Base-by-base conservation (phyloP, 2,888 invertebrate genomes). In the Megastigmus dorsalis region DNA sequence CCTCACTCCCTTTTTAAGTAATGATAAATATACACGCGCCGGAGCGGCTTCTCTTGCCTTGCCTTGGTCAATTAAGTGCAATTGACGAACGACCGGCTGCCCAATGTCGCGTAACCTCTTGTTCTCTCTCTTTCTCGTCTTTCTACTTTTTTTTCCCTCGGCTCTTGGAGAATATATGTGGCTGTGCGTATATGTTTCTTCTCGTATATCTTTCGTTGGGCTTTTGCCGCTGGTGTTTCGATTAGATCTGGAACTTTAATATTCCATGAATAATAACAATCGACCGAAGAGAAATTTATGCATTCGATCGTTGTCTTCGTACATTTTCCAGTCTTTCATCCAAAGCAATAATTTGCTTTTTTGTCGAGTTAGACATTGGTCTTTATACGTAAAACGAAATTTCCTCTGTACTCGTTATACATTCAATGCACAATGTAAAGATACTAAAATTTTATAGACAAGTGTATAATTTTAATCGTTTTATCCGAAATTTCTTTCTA, bases 41-140 rank as follows among this genome's bases (percentile, higher is more conserved):
- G 41, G 20, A 60, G 66, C 60, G 70, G 66, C 60, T 50, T 43
- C 30, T 52, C 59, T 63, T 52, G 63, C 36, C 48, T 60, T 72
- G 79, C 80, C 79, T 80, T 74, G 78, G 74, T 77, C 84, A 87
- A 87, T 87, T 85, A 83, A 85, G 75, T 77, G 76, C 82, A 84
- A 85, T 86, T 86, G 84, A 83, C 80, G 82, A 81, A 82, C 80
- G 81, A 84, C 81, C 80, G 82, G 78, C 79, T 78, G 79, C 77
- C 81, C 80, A 80, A 82, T 84, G 78, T 81, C 78, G 74, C 77
- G 77, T 77, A 66, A 77, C 76, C 77, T 70, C 76, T 75, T 74
- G 71, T 71, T 30, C 70, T 38, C 30, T 30, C 75, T 78, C 59
- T 71, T 70, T 62, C 69, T 75, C 76, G 74, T 43, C 72, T 59